Percentiles rank a stretch among this genome's conserved stretches.
Evolutionary conservation across 1,140 invertebrate genomes (phyloP).

Genomic region (Heterodera carotae): DNA sequence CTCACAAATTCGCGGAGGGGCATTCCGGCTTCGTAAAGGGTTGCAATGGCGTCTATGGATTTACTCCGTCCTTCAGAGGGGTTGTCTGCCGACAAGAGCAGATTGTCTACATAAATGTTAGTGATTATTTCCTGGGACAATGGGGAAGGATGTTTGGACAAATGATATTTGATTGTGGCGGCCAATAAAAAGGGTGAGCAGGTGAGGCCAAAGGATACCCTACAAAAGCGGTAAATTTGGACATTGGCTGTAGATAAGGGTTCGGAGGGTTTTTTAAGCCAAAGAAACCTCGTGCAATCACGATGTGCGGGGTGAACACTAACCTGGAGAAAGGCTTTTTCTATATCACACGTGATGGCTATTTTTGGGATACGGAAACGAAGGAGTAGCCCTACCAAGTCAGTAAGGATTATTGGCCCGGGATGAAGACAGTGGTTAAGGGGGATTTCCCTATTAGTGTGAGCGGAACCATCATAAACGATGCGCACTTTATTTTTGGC

Average conservation of each 20-base stretch:
- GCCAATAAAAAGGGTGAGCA: slow-evolving; percentile 9
- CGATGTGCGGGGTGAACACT: slow-evolving; percentile 16
- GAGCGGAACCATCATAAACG: slow-evolving; percentile 15
- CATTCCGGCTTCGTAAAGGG: not conserved
- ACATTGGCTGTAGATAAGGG: not conserved
- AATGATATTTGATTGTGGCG: not conserved
- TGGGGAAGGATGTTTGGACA: not conserved
- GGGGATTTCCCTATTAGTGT: not conserved
- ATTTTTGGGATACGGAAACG: slow-evolving; percentile 5
- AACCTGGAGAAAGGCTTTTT: slow-evolving; percentile 31
- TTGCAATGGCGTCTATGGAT: not conserved
- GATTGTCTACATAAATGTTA: slow-evolving; percentile 19
- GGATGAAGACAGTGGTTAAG: slow-evolving; percentile 11
- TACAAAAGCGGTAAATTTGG: slow-evolving; percentile 20
- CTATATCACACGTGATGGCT: slow-evolving; percentile 8
- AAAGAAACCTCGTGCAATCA: slow-evolving; percentile 33
- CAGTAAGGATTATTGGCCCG: not conserved
- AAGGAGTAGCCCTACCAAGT: not conserved
- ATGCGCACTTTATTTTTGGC: slow-evolving; percentile 16
- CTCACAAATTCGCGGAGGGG: not conserved
- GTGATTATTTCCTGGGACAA: not conserved
- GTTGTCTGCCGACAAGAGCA: not conserved
- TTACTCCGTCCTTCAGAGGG: not conserved
- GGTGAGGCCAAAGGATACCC: slow-evolving; percentile 16
- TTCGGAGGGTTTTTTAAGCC: slow-evolving; percentile 29